Percentiles rank a stretch among this genome's conserved stretches.
These are phyloP conservation scores for Ricordea florida DNA, from an alignment of 92 coral and sea anemone species.

Conservation along the genomic window DNA sequence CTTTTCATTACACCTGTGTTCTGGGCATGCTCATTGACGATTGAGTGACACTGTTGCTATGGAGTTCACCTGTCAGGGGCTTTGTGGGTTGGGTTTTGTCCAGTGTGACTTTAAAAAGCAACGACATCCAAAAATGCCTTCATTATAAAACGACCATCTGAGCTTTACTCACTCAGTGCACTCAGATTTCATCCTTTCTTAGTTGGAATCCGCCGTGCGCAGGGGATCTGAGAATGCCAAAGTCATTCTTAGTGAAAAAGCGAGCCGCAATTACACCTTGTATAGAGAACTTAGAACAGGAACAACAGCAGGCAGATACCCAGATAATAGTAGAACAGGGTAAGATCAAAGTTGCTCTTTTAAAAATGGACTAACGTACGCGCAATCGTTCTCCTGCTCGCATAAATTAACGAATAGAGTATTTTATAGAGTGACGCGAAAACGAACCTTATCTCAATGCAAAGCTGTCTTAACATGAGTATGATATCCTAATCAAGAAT, in stretches of 20 bases:
- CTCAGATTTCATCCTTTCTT: constrained; percentile 55
- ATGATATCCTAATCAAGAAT: background rate
- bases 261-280: constrained; percentile 5
- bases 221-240: constrained; percentile 61
- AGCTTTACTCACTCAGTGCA: constrained; percentile 43
- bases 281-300: too few species aligned
- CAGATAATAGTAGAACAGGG: constrained; percentile 44
- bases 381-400: constrained; percentile 10
- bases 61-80: constrained; percentile 81
- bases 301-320: constrained; percentile 19
- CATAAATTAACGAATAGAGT: too few species aligned
- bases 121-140: constrained; percentile 65
- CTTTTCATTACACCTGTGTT: background rate
- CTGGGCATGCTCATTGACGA: constrained; percentile 10
- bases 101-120: constrained; percentile 62
- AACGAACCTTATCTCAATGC: background rate
- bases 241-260: constrained; percentile 82
- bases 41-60: constrained; percentile 65
- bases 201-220: constrained; percentile 25
- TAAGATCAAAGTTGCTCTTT: constrained; percentile 75
- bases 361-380: constrained; percentile 16
- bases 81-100: constrained; percentile 63
- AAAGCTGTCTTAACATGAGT: background rate
- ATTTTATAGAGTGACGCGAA: background rate
- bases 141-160: constrained; percentile 72